phyloP scores from a whole-genome alignment of 2,113 vertebrate genomes.

The Sphyrna mokarran region DNA sequence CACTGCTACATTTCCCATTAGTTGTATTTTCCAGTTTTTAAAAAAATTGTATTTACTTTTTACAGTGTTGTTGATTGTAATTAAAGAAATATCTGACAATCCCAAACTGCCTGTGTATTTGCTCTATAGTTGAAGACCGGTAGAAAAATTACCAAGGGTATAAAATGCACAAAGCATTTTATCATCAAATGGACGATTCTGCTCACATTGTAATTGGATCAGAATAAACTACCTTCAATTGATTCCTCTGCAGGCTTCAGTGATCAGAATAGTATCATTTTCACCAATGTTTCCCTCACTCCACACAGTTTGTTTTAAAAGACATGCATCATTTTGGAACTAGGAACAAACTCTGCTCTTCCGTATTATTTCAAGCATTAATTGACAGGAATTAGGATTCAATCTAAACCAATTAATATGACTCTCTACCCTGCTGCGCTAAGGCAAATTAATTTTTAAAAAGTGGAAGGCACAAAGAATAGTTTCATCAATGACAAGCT shows the following conservation, averaged over 20 bases:
- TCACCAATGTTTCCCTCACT: neutral
- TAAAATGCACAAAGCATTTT: neutral
- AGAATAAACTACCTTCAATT: neutral
- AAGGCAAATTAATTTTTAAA: neutral
- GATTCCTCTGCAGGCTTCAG: neutral
- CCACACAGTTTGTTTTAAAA: neutral
- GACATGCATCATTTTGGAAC: neutral
- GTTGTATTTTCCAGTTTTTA: neutral
- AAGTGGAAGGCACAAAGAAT: neutral
- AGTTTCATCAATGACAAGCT: neutral
- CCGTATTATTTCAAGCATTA: neutral
- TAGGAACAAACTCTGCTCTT: neutral
- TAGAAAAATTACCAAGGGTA: neutral
- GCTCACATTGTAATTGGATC: neutral
- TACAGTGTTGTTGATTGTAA: too few species aligned
- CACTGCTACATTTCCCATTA: neutral
- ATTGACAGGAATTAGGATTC: neutral
- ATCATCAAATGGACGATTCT: neutral
- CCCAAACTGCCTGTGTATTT: neutral
- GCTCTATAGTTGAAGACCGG: neutral
- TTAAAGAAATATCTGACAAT: constrained; percentile 2
- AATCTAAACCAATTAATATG: neutral
- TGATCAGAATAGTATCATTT: neutral
- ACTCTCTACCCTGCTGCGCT: neutral
- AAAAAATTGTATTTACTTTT: neutral